These are phyloP conservation scores for Salvelinus alpinus DNA, from an alignment of 2,113 vertebrate species.

Conservation along the genomic window DNA sequence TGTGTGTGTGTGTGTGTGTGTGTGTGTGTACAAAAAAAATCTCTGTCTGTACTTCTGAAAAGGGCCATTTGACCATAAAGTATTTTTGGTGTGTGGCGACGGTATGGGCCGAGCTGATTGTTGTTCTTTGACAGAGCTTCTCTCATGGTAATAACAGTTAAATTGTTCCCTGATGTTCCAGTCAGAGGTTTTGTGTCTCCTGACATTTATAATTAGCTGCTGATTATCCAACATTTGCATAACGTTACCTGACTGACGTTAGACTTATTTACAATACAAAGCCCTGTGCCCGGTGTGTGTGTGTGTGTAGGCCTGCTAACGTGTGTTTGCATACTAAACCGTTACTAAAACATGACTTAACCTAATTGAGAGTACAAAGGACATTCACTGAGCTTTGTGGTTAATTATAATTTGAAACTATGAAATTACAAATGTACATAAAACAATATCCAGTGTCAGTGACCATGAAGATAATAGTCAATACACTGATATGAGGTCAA, in stretches of 20 bases:
- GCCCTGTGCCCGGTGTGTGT: constrained; percentile 25
- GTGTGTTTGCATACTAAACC: too few species aligned
- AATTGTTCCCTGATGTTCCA: constrained; percentile 92
- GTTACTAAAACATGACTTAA: background rate
- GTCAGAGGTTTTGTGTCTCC: constrained; percentile 80
- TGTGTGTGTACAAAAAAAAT: too few species aligned
- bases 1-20: constrained; percentile 49
- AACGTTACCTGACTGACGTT: constrained; percentile 76
- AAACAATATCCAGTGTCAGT: constrained; percentile 72
- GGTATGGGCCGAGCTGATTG: constrained; percentile 76
- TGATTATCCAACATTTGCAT: constrained; percentile 89
- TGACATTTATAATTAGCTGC: constrained; percentile 90
- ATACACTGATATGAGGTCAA: too few species aligned
- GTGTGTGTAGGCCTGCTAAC: background rate
- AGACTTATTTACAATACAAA: constrained; percentile 89
- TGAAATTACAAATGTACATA: background rate
- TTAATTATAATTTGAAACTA: too few species aligned
- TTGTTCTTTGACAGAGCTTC: constrained; percentile 66
- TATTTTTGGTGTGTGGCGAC: constrained; percentile 83
- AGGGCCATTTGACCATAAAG: constrained; percentile 70
- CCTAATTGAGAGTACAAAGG: background rate
- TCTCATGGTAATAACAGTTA: constrained; percentile 78
- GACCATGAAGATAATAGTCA: constrained; percentile 41
- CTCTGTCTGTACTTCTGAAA: constrained; percentile 59
- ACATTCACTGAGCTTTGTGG: too few species aligned